These are phyloP conservation scores for Lobophora halterata DNA, from an alignment of 2,888 invertebrate species.

Conservation along the genomic window DNA sequence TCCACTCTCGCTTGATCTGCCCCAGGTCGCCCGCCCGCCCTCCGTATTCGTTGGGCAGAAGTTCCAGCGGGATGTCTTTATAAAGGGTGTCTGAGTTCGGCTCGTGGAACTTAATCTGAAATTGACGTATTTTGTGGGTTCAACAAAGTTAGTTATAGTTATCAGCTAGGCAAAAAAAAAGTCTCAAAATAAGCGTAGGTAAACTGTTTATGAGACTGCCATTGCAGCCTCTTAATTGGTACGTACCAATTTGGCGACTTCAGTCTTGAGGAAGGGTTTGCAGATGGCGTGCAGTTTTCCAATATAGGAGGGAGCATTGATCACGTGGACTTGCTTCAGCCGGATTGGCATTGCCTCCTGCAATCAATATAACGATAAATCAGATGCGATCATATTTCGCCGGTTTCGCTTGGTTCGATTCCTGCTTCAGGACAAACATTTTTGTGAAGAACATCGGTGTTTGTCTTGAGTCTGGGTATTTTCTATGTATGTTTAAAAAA, in stretches of 20 bases:
- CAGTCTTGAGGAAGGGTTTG: slow-evolving; percentile 85
- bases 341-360: slow-evolving; percentile 87
- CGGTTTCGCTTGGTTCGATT: too few species aligned
- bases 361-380: slow-evolving; percentile 23
- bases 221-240: slow-evolving; percentile 1
- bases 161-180: too few species aligned
- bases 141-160: too few species aligned
- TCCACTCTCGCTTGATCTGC: slow-evolving; percentile 82
- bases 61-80: slow-evolving; percentile 82
- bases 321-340: slow-evolving; percentile 84
- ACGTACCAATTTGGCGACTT: slow-evolving; percentile 84
- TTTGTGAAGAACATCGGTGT: too few species aligned
- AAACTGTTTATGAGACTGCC: too few species aligned
- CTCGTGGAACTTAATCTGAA: slow-evolving; percentile 85
- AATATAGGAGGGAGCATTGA: slow-evolving; percentile 84
- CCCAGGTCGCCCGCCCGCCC: slow-evolving; percentile 82
- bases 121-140: too few species aligned
- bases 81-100: slow-evolving; percentile 84
- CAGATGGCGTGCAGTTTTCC: slow-evolving; percentile 83
- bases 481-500: too few species aligned
- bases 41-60: slow-evolving; percentile 85
- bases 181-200: too few species aligned
- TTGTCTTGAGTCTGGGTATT: too few species aligned
- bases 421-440: too few species aligned
- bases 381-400: too few species aligned